Evolutionary conservation across 2,113 vertebrate species (phyloP).

Genomic region (Microcebus murinus): DNA sequence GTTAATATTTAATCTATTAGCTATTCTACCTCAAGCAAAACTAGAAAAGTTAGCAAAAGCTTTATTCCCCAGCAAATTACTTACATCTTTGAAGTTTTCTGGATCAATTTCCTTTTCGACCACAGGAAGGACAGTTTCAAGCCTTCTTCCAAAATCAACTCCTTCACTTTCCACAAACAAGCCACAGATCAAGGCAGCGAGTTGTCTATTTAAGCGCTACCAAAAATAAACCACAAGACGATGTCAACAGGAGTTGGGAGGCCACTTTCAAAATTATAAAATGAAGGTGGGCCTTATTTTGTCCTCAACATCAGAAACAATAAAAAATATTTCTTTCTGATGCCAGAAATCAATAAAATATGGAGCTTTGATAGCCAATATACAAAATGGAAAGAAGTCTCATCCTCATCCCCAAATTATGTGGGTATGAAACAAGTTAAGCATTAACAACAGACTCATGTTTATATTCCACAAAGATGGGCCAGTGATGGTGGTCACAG

Average conservation of each 20-base stretch:
- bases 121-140: slow-evolving; percentile 89
- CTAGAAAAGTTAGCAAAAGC: not conserved
- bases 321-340: not conserved
- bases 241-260: not conserved
- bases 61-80: slow-evolving; percentile 61
- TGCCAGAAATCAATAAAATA: not conserved
- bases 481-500: not conserved
- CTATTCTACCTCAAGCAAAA: not conserved
- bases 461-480: not conserved
- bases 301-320: not conserved
- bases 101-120: slow-evolving; percentile 92
- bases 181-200: slow-evolving; percentile 93
- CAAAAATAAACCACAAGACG: slow-evolving; percentile 16
- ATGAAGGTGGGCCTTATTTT: not conserved
- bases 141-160: slow-evolving; percentile 88
- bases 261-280: not conserved
- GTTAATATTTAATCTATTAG: not conserved
- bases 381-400: not conserved
- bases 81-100: slow-evolving; percentile 90
- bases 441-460: not conserved
- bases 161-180: slow-evolving; percentile 95
- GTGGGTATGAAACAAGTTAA: not conserved
- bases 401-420: not conserved
- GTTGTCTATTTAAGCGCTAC: slow-evolving; percentile 89
- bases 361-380: not conserved